Evolutionary conservation across 1,140 invertebrate species (phyloP), one percentile per base, ranked within the genome.

Genomic region (Potamilus streckersoni): DNA sequence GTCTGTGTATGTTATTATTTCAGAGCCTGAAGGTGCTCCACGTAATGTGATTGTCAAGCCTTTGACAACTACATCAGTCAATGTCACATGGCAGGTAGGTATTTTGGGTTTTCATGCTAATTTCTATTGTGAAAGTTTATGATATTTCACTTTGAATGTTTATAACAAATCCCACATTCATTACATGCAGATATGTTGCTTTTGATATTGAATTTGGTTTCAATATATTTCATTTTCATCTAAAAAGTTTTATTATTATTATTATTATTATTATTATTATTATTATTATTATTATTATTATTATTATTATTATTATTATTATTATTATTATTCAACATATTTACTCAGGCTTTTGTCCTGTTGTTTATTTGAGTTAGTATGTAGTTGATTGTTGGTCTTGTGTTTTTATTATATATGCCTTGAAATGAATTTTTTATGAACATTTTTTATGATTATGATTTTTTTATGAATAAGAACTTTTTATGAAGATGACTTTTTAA

Each of bases 1-100:
- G 6, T 8, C 38, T 49, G 11, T 49, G 6, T 49, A 49, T 8
- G 20, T 60, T 70, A 62, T 71, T 31, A 70, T 82, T 90, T 38
- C 81, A 94, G 96, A 96, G n/a, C 97, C 98, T 2, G 95, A 95
- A 61, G 93, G 93, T 79, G 93, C 93, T 15, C 96, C 98, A 12
- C 92, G 92, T 27, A 93, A 94, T 66, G 91, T 99, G 3, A 94
- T 94, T 91, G 96, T 97, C 2, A 94, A 96, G 31, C 96, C 97
- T 2, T 96, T 98, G 70, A 98, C 97, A 6, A 96, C 96, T 16
- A 90, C 90, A 49, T 91, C 92, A 58, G 88, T 92, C 11, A 84
- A 85, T 72, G 85, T 91, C 2, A 85, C 87, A 61, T 92, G 90
- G 90, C 70, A 88, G 84, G 88, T 89, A 81, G 79, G 83, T 80